Evolutionary conservation across 1,140 invertebrate species (phyloP).

Genomic region (Chlorops oryzae): DNA sequence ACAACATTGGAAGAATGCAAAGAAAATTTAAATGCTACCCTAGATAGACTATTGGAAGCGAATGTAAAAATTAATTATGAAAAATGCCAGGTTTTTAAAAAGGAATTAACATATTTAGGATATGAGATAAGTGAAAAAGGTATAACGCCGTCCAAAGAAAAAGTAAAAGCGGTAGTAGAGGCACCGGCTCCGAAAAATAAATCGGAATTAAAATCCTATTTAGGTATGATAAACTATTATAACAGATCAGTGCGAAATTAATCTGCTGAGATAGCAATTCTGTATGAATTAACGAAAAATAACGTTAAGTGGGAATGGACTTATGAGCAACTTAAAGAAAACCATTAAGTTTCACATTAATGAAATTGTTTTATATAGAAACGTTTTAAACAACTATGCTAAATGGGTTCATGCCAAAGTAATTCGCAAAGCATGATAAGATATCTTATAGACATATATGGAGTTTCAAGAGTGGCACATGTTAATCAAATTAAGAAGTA

Average conservation of each 20-base stretch:
- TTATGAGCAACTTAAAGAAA: no score
- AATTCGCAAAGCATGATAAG: no score
- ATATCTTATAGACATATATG: no score
- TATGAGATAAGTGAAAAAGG: neutral
- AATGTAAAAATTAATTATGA: conserved; percentile 28
- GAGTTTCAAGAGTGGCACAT: no score
- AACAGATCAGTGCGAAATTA: conserved; percentile 6
- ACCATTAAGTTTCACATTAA: no score
- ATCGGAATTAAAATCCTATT: conserved; percentile 4
- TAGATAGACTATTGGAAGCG: conserved; percentile 1
- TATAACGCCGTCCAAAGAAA: neutral
- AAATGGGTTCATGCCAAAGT: no score
- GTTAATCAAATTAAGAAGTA: no score
- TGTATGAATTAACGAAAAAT: no score
- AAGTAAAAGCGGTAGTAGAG: neutral
- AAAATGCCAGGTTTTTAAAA: conserved; percentile 25
- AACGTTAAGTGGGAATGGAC: no score
- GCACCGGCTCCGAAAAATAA: conserved; percentile 8
- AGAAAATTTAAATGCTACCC: conserved; percentile 1
- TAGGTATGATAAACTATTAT: conserved; percentile 14
- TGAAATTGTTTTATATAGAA: no score
- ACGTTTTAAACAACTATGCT: no score
- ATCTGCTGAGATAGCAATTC: no score
- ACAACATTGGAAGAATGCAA: conserved; percentile 1
- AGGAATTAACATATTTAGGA: conserved; percentile 8